Conservation (phyloP, 2,888 invertebrate genomes). For the Lissocephala sabroskyi region DNA sequence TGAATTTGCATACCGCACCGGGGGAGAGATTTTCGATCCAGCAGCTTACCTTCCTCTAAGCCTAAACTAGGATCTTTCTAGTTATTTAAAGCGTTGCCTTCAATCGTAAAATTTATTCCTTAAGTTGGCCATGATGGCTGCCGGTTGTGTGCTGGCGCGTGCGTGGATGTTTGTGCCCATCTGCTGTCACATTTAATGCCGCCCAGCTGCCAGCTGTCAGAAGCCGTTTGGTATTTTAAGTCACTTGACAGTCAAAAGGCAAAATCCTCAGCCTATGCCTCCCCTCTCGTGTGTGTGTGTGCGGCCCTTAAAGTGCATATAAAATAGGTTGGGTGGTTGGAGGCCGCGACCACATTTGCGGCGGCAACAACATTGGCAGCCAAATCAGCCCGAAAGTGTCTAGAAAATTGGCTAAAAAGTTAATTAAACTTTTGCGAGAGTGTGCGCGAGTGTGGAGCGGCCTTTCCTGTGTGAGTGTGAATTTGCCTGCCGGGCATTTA, state of each 20-base stretch:
- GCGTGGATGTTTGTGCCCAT: too few relatives aligned
- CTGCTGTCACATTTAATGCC: conserved; percentile 54
- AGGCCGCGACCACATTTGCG: not conserved
- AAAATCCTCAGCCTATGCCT: conserved; percentile 8
- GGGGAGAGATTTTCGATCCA: too few relatives aligned
- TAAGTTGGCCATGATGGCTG: too few relatives aligned
- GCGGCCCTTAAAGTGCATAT: conserved; percentile 1
- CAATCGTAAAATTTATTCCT: too few relatives aligned
- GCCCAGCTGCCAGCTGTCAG: conserved; percentile 55
- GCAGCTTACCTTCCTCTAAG: too few relatives aligned
- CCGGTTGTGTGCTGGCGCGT: conserved; percentile 15
- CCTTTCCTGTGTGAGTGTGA: too few relatives aligned
- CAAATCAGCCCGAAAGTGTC: conserved; percentile 19
- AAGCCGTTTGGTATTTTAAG: conserved; percentile 52
- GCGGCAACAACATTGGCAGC: conserved; percentile 3
- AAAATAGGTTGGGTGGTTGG: not conserved
- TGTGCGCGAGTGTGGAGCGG: too few relatives aligned
- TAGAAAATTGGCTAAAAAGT: conserved; percentile 51
- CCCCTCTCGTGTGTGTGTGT: not conserved
- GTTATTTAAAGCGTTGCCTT: too few relatives aligned
- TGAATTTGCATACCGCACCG: conserved; percentile 40
- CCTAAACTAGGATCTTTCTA: too few relatives aligned
- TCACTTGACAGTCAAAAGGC: conserved; percentile 42
- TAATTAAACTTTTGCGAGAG: conserved; percentile 50
- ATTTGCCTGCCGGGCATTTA: conserved; percentile 30